A percentile compares a stretch with the other conserved stretches of the same genome.
These are phyloP conservation scores for Drosophila pseudotakahashii DNA, from an alignment of 2,888 invertebrate genomes.

Conservation along the genomic window DNA sequence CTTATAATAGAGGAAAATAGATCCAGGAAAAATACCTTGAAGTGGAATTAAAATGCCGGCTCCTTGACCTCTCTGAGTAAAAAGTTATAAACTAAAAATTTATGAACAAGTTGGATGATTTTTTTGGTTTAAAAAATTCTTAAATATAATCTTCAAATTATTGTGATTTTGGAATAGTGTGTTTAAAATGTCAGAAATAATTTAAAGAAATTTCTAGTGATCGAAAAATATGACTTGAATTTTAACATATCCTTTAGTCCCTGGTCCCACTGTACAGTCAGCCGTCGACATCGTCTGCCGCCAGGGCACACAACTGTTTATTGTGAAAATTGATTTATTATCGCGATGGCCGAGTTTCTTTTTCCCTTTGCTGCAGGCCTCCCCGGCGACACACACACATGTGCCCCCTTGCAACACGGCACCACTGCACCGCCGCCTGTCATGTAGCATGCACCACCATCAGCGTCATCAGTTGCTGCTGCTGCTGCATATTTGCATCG, in stretches of 20 bases:
- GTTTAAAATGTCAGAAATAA: too few relatives aligned
- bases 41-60: too few relatives aligned
- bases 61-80: too few relatives aligned
- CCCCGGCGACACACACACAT: slow-evolving; percentile 34
- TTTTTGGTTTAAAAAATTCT: too few relatives aligned
- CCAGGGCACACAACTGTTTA: slow-evolving; percentile 67
- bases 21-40: too few relatives aligned
- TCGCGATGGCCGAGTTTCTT: slow-evolving; percentile 66
- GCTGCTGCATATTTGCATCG: slow-evolving; percentile 76
- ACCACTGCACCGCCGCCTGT: slow-evolving; percentile 30
- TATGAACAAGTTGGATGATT: too few relatives aligned
- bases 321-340: slow-evolving; percentile 81
- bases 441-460: slow-evolving; percentile 72
- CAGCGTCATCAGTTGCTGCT: slow-evolving; percentile 26
- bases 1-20: neutral
- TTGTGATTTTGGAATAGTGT: too few relatives aligned
- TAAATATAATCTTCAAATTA: too few relatives aligned
- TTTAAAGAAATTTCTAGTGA: too few relatives aligned
- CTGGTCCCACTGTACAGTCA: slow-evolving; percentile 25
- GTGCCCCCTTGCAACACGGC: neutral
- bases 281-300: slow-evolving; percentile 33
- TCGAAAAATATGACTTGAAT: too few relatives aligned
- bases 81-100: too few relatives aligned
- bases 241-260: too few relatives aligned
- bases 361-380: slow-evolving; percentile 33